Percentiles rank a stretch among this genome's conserved stretches.
phyloP scores from a whole-genome alignment of 1,140 invertebrate genomes.

The Drosophila ironensis region DNA sequence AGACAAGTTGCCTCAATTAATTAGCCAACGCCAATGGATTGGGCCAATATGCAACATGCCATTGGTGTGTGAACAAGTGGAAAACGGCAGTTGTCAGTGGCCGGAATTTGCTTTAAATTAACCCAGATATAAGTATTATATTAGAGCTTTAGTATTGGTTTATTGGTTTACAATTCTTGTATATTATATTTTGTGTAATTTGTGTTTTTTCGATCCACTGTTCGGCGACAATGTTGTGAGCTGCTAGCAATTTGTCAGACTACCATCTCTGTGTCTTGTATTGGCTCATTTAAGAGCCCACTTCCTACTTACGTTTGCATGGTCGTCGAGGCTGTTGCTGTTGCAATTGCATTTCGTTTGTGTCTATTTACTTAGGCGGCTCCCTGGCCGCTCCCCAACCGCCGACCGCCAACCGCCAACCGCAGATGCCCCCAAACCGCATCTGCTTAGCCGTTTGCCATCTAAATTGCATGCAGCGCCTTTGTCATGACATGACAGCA shows the following conservation, averaged over 20 bases:
- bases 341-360: conserved; percentile 66
- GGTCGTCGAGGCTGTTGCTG: conserved; percentile 49
- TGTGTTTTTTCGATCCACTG: neutral
- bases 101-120: no score
- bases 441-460: conserved; percentile 25
- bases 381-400: neutral
- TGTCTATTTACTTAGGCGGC: conserved; percentile 64
- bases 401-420: neutral
- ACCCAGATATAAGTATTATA: neutral
- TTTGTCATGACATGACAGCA: conserved; percentile 81
- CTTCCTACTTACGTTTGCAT: conserved; percentile 75
- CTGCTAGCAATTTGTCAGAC: conserved; percentile 72
- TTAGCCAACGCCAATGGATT: conserved; percentile 62
- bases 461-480: conserved; percentile 71
- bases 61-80: conserved; percentile 49
- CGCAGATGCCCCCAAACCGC: neutral
- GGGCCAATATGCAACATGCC: conserved; percentile 25
- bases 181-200: no score
- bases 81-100: neutral
- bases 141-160: neutral
- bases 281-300: conserved; percentile 66
- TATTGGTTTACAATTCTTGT: no score
- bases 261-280: conserved; percentile 21
- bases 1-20: conserved; percentile 69
- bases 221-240: conserved; percentile 48